Base-by-base conservation (phyloP, 2,113 vertebrate species). In the Apaloderma vittatum region DNA sequence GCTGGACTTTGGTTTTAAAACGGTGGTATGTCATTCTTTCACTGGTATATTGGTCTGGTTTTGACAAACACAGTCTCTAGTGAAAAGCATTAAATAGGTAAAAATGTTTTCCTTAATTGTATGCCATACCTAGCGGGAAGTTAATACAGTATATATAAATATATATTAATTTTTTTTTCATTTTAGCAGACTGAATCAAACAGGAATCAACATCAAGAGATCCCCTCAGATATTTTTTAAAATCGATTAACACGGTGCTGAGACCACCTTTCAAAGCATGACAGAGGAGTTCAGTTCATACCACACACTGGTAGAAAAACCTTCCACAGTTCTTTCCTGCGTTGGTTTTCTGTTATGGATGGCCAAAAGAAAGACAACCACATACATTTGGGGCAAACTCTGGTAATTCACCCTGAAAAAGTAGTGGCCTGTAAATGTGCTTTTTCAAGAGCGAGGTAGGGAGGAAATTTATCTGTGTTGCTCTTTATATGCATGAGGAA, bases 381-480 rank as follows among this genome's bases (percentile, higher is more conserved):
- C 5, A 1, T 52, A 18, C 34, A 19, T 82, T 30, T 58, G 27
- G 55, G 65, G 22, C 29, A 74, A 46, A 46, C 4, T 58, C 26
- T 7, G 48, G n/a, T 40, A 26, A 59, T 77, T 78, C 37, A 40
- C 29, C 51, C 27, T 46, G 3, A 22, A 63, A 40, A 92, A 74
- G 17, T 15, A 76, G 11, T 68, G 86, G 12, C 20, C 22, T 86
- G 17, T 22, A 30, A 12, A 18, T 82, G 17, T 46, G 59, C 29
- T 84, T 0, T 14, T 62, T 55, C 29, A 51, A 46, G 36, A 68
- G 8, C 0, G 0, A 52, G 45, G 23, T 15, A 4, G 51, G n/a
- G n/a, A 23, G 76, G 26, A 55, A 70, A 51, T 65, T 32, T 65
- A 8, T 54, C 19, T 29, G 6, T 40, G 66, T 10, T 67, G 7